phyloP scores from a whole-genome alignment of 2,113 vertebrate genomes.

The Stictonetta naevosa region DNA sequence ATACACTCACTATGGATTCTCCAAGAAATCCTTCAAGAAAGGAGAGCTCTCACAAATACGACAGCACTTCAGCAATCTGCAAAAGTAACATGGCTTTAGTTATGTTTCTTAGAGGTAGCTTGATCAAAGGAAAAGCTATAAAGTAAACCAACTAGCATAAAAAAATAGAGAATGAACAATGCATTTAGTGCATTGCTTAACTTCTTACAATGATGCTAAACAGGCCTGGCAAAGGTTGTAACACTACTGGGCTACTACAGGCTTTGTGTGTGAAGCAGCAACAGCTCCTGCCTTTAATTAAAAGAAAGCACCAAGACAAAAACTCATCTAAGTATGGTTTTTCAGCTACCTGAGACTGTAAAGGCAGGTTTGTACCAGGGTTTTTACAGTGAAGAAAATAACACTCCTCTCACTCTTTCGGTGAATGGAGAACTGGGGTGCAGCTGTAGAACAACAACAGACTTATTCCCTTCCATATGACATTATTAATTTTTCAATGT shows the following conservation, averaged over 20 bases:
- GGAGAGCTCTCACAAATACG: background rate
- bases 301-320: background rate
- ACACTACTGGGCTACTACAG: background rate
- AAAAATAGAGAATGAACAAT: background rate
- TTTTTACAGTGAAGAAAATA: background rate
- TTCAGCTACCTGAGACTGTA: background rate
- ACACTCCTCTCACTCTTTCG: background rate
- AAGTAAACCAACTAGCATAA: background rate
- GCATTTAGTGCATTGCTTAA: background rate
- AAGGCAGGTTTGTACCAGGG: background rate
- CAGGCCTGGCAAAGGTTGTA: accelerated
- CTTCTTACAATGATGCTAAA: background rate
- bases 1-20: too few relatives aligned
- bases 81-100: background rate
- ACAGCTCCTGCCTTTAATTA: background rate
- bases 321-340: background rate
- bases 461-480: background rate
- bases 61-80: background rate
- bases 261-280: background rate
- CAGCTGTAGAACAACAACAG: background rate
- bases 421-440: background rate
- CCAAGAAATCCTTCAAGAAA: background rate
- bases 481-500: background rate
- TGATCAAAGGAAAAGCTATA: background rate
- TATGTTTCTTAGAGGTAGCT: background rate